Evolutionary conservation across 2,797 vertebrate genomes (phyloP), one percentile per base, ranked within the genome.

Genomic region (Myripristis murdjan): DNA sequence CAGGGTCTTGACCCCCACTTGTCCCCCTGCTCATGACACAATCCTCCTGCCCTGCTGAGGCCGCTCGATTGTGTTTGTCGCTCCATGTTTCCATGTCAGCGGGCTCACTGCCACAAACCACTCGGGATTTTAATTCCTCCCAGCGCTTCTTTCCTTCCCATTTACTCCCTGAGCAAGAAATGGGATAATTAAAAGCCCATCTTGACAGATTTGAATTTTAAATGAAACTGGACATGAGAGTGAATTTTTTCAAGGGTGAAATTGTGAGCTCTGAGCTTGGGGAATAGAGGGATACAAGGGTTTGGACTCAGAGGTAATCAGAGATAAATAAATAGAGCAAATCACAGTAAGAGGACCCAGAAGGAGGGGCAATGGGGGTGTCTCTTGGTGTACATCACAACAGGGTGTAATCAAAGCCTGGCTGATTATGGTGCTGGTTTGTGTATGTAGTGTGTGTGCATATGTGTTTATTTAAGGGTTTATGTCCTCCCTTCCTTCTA

Each of bases 361-460:
- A 11, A n/a, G 18, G 37, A 60, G 22, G 2, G 20, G 26, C 0
- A 16, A 16, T 1, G 0, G 23, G 22, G 20, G 10, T 28, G 61
- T 39, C 6, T 11, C 24, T 14, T 28, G 5, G 16, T 24, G 20
- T 15, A 37, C 20, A 68, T 48, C 59, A 0, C 2, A 61, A 31
- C 10, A 73, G 53, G 14, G 24, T 59, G 16, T 44, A 69, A 64
- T 76, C 57, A 66, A 31, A 11, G 4, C 12, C 43, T 56, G 37
- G 2, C 6, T 48, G 37, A 31, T 52, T 41, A 31, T 51, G 41
- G 16, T 26, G 20, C 26, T 24, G 12, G 20, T 59, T 1, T 47
- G 18, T 8, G 6, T 20, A 18, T 31, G 28, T 35, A 7, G 33
- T 8, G 6, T 35, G 33, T 35, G 33, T 35, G 33, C 6, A 9